Evolutionary conservation across 2,888 invertebrate genomes (phyloP), one percentile per base, ranked within the genome.

Genomic region (Apeira syringaria): DNA sequence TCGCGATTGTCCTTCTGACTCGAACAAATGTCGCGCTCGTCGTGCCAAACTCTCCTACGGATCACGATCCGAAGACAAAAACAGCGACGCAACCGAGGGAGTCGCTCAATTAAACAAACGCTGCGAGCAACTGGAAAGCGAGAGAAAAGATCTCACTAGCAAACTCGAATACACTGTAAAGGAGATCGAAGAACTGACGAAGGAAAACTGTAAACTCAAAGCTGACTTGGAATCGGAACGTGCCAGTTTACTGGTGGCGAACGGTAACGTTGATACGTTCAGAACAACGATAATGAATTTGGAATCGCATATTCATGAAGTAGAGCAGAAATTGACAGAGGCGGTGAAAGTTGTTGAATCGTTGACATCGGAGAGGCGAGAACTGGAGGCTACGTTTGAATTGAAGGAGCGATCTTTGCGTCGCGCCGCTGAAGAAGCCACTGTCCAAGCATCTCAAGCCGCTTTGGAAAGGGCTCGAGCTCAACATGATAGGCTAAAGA

Each of bases 391-490:
- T 5, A 77, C 79, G 2, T 84, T 80, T 58, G 58, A 74, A 49
- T 86, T 92, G 41, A 91, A 87, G 8, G 89, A 93, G 40, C 89
- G 92, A 9, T 75, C 85, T 0, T 70, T 95, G n/a, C 89, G 92
- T 39, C 92, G 92, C 43, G 93, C 94, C 37, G 86, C 95, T 7
- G 95, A 96, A 64, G 92, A 93, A 50, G 92, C 94, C 0, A 93
- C 93, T 0, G 83, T 95, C n/a, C 92, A 94, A 50, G 94, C 94
- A 10, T 95, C 96, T 0, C 94, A 94, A 66, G 92, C 93, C 0
- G 92, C 94, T 0, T 81, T 95, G 22, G 95, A 96, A 60, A 92
- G 95, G 59, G 94, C 94, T 0, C 93, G 94, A 54, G 90, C 94
- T 1, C 91, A 93, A 38, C 94, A 94, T 53, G 95, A 95, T 29